Percentiles rank a stretch among this genome's conserved stretches.
Evolutionary conservation across 1,140 invertebrate species (phyloP).

Genomic region (Bombus haemorrhoidalis): DNA sequence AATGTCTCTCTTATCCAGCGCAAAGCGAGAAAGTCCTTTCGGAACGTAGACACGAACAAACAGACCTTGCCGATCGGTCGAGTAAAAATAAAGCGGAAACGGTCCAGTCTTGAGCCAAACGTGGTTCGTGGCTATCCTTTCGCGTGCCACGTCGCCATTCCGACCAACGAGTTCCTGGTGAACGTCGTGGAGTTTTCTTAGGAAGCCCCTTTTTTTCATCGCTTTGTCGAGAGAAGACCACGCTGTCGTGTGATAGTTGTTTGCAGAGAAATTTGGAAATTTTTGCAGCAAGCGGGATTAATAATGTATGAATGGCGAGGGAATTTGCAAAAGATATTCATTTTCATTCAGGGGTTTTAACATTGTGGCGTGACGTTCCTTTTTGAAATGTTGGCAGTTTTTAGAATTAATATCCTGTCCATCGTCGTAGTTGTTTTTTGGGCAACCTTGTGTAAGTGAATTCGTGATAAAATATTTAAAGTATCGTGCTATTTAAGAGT

Average conservation of each 20-base stretch:
- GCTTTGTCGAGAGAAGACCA: neutral
- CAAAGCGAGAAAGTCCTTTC: neutral
- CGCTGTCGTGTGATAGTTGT: neutral
- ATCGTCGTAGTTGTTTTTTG: no score
- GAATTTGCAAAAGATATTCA: neutral
- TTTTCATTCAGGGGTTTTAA: no score
- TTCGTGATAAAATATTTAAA: neutral
- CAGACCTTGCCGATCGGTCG: neutral
- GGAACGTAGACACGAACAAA: conserved; percentile 4
- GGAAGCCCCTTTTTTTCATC: neutral
- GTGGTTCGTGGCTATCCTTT: conserved; percentile 34
- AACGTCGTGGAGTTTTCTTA: neutral
- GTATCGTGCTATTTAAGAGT: neutral
- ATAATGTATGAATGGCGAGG: neutral
- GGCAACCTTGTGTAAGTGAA: neutral
- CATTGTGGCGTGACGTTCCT: neutral
- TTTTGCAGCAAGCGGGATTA: neutral
- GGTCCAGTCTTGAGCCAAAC: conserved; percentile 61
- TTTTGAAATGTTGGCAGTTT: neutral
- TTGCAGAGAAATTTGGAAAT: neutral
- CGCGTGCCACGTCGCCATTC: conserved; percentile 67
- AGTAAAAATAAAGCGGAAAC: conserved; percentile 43
- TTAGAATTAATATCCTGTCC: conserved; percentile 1
- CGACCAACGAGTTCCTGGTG: conserved; percentile 62
- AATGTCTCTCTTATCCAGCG: conserved; percentile 50